phyloP scores from a whole-genome alignment of 30 jellyfish, hydroid and myxozoan species.

The Aurelia sp. region DNA sequence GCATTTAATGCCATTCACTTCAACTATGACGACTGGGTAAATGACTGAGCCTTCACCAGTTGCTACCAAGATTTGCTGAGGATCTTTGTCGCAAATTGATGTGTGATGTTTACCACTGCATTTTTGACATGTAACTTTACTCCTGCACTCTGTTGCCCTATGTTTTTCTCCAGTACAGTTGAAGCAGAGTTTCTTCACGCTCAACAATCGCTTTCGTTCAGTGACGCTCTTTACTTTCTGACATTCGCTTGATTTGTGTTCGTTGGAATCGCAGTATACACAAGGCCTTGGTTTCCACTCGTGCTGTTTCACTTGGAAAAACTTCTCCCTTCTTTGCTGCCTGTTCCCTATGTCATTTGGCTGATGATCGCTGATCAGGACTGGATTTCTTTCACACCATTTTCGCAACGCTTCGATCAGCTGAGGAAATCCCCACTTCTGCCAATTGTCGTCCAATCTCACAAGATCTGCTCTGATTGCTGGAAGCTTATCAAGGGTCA shows the following conservation, averaged over 20 bases:
- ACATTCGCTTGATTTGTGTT: not conserved
- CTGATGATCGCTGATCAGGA: not conserved
- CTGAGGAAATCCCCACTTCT: slow-evolving; percentile 34
- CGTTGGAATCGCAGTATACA: not conserved
- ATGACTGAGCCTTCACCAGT: too few species aligned
- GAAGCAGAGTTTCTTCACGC: too few species aligned
- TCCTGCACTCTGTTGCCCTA: too few species aligned
- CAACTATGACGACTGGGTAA: too few species aligned
- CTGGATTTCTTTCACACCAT: slow-evolving; percentile 72
- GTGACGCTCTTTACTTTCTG: not conserved
- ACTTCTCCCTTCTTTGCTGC: slow-evolving; percentile 24
- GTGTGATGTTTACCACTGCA: too few species aligned
- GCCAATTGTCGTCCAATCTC: slow-evolving; percentile 29
- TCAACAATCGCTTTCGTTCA: too few species aligned
- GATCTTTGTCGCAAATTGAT: too few species aligned
- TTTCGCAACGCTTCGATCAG: slow-evolving; percentile 44
- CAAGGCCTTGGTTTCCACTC: slow-evolving; percentile 3
- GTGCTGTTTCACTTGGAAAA: slow-evolving; percentile 17
- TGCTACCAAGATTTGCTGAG: too few species aligned
- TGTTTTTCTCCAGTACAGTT: too few species aligned
- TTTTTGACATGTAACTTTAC: too few species aligned
- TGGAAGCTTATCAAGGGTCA: slow-evolving; percentile 30
- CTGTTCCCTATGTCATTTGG: not conserved
- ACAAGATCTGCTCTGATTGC: slow-evolving; percentile 27
- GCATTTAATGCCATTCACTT: too few species aligned